phyloP scores from a whole-genome alignment of 2,888 invertebrate species.

The Apamea epomidion region DNA sequence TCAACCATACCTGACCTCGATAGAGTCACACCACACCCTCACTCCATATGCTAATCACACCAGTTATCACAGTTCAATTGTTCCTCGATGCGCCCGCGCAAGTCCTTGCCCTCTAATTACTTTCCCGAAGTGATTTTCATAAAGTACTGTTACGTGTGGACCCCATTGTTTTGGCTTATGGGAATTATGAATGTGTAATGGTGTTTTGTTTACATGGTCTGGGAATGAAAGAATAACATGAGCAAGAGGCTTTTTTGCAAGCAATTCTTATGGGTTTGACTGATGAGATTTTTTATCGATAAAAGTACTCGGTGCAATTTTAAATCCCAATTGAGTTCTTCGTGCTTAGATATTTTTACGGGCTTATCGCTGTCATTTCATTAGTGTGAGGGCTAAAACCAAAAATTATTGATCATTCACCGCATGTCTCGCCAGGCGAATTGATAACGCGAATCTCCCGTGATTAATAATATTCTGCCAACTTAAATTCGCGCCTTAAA shows the following conservation, averaged over 20 bases:
- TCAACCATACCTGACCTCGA: conserved; percentile 67
- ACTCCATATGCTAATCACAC: conserved; percentile 71
- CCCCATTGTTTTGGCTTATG: conserved; percentile 60
- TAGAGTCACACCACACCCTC: conserved; percentile 58
- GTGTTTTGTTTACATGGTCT: conserved; percentile 52
- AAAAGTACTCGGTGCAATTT: neutral
- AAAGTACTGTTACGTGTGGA: conserved; percentile 65
- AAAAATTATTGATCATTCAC: conserved; percentile 62
- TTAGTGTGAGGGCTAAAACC: conserved; percentile 43
- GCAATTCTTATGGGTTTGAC: neutral
- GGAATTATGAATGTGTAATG: conserved; percentile 57
- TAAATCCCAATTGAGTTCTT: conserved; percentile 17
- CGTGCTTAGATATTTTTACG: conserved; percentile 1
- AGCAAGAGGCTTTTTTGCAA: neutral
- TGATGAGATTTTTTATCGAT: neutral
- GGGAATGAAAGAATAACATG: conserved; percentile 15
- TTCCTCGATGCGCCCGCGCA: conserved; percentile 63
- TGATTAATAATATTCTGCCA: conserved; percentile 72
- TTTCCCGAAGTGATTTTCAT: conserved; percentile 71
- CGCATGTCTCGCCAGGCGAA: conserved; percentile 56
- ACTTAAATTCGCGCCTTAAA: conserved; percentile 69
- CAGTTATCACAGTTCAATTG: conserved; percentile 73
- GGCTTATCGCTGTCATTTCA: conserved; percentile 45
- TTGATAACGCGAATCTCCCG: conserved; percentile 71
- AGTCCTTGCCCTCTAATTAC: conserved; percentile 68